Evolutionary conservation across 2,113 vertebrate genomes (phyloP).

Genomic region (Strix uralensis): DNA sequence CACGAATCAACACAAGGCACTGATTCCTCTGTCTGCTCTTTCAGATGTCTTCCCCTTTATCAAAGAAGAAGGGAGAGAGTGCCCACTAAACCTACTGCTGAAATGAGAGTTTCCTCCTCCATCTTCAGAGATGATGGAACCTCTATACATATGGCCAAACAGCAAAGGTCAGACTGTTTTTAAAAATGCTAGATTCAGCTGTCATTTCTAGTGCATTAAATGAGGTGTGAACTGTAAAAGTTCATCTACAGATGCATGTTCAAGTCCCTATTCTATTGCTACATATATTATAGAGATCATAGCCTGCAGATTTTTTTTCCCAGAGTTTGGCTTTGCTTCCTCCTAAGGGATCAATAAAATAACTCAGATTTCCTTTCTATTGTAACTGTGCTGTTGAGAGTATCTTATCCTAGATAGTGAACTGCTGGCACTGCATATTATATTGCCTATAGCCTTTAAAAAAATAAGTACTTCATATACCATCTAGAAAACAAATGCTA

Average conservation of each 20-base stretch:
- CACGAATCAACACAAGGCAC: not conserved
- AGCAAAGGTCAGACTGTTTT: not conserved
- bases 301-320: not conserved
- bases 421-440: not conserved
- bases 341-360: slow-evolving; percentile 42
- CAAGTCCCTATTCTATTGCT: not conserved
- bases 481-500: not conserved
- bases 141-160: not conserved
- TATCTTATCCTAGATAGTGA: not conserved
- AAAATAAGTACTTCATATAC: not conserved
- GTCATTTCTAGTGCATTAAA: not conserved
- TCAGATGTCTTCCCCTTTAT: not conserved
- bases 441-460: not conserved
- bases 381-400: not conserved
- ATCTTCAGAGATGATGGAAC: not conserved
- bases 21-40: not conserved
- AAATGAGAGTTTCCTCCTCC: not conserved
- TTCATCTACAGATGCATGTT: not conserved
- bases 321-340: not conserved
- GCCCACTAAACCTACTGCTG: not conserved
- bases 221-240: not conserved
- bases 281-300: not conserved
- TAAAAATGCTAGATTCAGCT: not conserved
- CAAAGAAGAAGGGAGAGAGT: too few relatives aligned
- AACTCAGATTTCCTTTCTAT: slow-evolving; percentile 1